phyloP scores from a whole-genome alignment of 2,797 vertebrate species.

The Phrynocephalus forsythii region DNA sequence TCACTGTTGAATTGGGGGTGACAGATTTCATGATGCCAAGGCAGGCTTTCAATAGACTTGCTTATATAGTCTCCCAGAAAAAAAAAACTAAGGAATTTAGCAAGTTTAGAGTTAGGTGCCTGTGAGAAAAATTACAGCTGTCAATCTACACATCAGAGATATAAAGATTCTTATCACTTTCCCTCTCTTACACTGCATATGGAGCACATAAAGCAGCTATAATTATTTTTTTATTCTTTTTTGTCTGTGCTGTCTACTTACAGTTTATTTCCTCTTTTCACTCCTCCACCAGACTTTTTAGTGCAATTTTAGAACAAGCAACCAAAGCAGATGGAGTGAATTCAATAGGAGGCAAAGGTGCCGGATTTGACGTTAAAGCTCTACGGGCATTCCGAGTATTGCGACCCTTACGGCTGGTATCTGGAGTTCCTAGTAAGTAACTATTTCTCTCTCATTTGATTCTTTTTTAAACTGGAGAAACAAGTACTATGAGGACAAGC shows the following conservation, averaged over 20 bases:
- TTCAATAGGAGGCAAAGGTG: slow-evolving; percentile 95
- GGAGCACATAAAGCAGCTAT: not conserved
- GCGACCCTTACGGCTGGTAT: slow-evolving; percentile 94
- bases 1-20: too few relatives aligned
- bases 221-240: slow-evolving; percentile 40
- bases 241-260: slow-evolving; percentile 63
- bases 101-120: not conserved
- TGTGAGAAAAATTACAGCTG: not conserved
- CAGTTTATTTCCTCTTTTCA: slow-evolving; percentile 63
- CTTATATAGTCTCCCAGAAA: too few relatives aligned
- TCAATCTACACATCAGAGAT: not conserved
- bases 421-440: slow-evolving; percentile 97
- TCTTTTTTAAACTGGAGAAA: not conserved
- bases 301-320: slow-evolving; percentile 99
- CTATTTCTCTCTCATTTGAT: not conserved
- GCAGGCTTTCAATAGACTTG: too few relatives aligned
- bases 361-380: slow-evolving; percentile 97
- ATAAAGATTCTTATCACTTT: slow-evolving; percentile 10
- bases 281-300: slow-evolving; percentile 90
- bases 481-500: not conserved
- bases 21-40: too few relatives aligned
- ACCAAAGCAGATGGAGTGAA: slow-evolving; percentile 95
- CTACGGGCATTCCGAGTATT: slow-evolving; percentile 96
- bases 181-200: slow-evolving; percentile 40
- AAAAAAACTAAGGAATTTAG: too few relatives aligned